Evolutionary conservation across 1,140 invertebrate species (phyloP).

Genomic region (Harpegnathos saltator): DNA sequence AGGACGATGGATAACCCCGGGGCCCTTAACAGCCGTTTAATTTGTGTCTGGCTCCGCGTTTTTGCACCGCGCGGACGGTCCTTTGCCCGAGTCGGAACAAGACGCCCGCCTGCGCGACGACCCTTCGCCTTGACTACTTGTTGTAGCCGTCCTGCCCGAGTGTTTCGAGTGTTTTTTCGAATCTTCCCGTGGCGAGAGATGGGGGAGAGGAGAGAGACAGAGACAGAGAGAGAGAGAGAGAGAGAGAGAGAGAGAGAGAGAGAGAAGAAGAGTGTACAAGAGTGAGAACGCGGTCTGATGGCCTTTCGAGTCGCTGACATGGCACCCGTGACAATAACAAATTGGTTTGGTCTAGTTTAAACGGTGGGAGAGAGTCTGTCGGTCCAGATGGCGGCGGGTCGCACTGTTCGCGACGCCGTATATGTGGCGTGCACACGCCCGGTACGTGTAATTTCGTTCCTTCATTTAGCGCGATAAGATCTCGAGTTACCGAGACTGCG

Average conservation of each 20-base stretch:
- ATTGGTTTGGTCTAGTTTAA: conserved; percentile 62
- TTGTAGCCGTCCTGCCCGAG: conserved; percentile 38
- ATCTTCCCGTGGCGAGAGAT: conserved; percentile 44
- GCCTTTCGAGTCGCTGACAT: conserved; percentile 34
- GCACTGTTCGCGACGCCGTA: too few species aligned
- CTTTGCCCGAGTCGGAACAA: conserved; percentile 55
- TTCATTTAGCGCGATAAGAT: conserved; percentile 4
- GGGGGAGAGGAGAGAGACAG: too few species aligned
- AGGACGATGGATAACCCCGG: conserved; percentile 73
- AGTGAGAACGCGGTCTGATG: conserved; percentile 37
- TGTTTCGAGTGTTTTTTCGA: conserved; percentile 66
- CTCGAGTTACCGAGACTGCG: neutral
- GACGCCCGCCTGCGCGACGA: conserved; percentile 47
- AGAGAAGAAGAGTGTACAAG: too few species aligned
- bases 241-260: too few species aligned
- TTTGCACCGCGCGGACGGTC: conserved; percentile 51
- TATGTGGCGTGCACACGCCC: too few species aligned
- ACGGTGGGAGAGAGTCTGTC: conserved; percentile 8
- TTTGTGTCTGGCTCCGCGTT: conserved; percentile 74
- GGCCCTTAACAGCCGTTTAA: conserved; percentile 74
- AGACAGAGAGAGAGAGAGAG: too few species aligned
- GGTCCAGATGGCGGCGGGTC: neutral
- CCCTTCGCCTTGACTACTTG: conserved; percentile 38
- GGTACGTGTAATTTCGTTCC: neutral
- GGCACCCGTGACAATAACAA: conserved; percentile 66